Base-by-base conservation (phyloP, 2,888 invertebrate genomes). In the Lycaena phlaeas region DNA sequence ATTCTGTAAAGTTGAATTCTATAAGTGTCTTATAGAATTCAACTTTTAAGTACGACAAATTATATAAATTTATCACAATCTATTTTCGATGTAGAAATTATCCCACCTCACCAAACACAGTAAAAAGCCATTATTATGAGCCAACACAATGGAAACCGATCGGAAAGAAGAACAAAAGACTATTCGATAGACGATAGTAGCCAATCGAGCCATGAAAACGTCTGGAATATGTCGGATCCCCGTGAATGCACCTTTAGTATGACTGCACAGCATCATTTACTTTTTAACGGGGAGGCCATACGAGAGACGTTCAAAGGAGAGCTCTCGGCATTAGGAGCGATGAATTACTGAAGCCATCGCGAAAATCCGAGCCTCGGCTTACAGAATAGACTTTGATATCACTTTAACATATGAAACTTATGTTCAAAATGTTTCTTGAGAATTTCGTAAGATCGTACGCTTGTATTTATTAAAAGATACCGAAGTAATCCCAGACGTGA, bases 241-340 rank as follows among this genome's bases (percentile, higher is more conserved):
- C 31, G 42, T 44, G 45, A 47, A 47, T 39, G 42, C 36, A 37
- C 37, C 41, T 43, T 45, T 40, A 42, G 38, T 44, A 45, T 48
- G 45, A 52, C 49, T 55, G 57, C 55, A 53, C 54, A 57, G 56
- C 59, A 57, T 59, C 62, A 61, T 59, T 64, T 65, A 57, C 58
- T 58, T 55, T 56, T 58, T 55, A 51, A 50, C 49, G 43, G 53
- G 59, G 41, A 45, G 43, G 40, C 42, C 38, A 36, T 34, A 41
- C 42, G 42, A 43, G 28, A 25, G 36, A 38, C 30, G 42, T 44
- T 42, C 44, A 45, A 41, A 44, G 49, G 43, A 59, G 60, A 48
- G 57, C 65, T 56, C 65, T 56, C 46, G 40, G 53, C 58, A 60
- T 64, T 61, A 63, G 40, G 51, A 47, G 57, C 53, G 43, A 55